Base-by-base conservation (phyloP, 30 jellyfish, hydroid and myxozoan species). In the Hydra vulgaris region DNA sequence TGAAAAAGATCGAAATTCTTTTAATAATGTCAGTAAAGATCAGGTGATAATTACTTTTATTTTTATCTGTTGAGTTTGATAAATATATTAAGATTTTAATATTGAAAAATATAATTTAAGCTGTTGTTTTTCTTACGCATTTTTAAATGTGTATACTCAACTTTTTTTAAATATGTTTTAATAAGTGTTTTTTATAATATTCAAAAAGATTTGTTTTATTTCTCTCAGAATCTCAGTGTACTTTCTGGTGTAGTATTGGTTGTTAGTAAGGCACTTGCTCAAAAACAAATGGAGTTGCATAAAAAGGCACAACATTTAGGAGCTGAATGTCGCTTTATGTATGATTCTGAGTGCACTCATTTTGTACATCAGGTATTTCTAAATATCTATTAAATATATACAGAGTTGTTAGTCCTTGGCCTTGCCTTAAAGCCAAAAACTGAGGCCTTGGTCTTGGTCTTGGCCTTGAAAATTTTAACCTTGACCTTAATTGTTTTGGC, bases 291-390 rank as follows among this genome's bases (percentile, higher is more conserved):
- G 54, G 92, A 86, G 23, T 69, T 91, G 21, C 89, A 79, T 71
- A 79, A 86, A 53, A 26, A 86, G 7, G 96, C 89, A 18, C 55
- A 83, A 0, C 52, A 27, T 3, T 78, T 91, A 23, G 98, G 98
- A 3, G 98, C 95, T 7, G 96, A 91, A 17, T 80, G 79, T 67
- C 83, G 89, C 24, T 80, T 25, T 79, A 71, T 87, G 16, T 91
- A 54, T 40, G 98, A 91, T 52, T 87, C 73, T n/a, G 56, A 88
- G 12, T 91, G 98, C 82, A 91, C 98, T 0, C 98, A 91, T 80
- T 88, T 91, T 27, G 79, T 91, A 0, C 92, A 84, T 73, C 87
- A 91, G 96, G 98, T 86, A 66, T 40, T 3, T 5, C 84, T 25
- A 12, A 23, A 17, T 23, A 71, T 72, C 15, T 18, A 12, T 8